These are phyloP conservation scores for Manis crassicaudata DNA, from an alignment of 2,797 vertebrate genomes.

Conservation along the genomic window DNA sequence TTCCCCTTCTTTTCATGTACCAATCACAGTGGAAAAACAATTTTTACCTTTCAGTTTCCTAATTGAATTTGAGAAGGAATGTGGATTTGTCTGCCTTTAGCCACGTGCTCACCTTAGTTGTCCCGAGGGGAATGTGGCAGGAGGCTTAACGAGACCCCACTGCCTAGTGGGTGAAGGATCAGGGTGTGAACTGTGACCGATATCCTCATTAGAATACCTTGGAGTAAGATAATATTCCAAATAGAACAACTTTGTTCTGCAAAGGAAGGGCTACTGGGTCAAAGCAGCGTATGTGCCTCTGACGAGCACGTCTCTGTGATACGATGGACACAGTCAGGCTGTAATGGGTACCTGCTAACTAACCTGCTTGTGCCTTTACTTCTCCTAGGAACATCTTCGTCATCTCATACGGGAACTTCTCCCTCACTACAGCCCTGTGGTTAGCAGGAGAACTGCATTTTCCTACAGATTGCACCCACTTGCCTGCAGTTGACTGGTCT, in stretches of 20 bases:
- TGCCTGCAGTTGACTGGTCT: background rate
- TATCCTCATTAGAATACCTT: background rate
- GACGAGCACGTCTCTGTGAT: background rate
- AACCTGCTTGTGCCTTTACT: background rate
- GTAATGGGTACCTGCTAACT: background rate
- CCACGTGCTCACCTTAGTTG: background rate
- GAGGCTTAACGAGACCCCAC: background rate
- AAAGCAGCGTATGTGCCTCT: background rate
- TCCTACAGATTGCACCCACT: too few species aligned
- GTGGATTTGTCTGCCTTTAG: background rate
- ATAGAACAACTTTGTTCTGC: background rate
- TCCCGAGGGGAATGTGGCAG: background rate
- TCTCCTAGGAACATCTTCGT: background rate
- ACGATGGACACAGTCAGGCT: background rate
- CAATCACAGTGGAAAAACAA: background rate
- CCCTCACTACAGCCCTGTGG: background rate
- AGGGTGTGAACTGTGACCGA: background rate
- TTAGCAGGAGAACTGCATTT: background rate
- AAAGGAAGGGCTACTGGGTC: background rate
- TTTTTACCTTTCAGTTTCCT: background rate
- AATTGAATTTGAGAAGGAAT: background rate
- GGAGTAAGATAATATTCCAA: background rate
- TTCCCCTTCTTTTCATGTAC: background rate
- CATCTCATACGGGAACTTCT: background rate
- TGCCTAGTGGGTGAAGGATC: background rate